Conservation (phyloP, 2,113 vertebrate species). For the Planiliza haematocheilus region DNA sequence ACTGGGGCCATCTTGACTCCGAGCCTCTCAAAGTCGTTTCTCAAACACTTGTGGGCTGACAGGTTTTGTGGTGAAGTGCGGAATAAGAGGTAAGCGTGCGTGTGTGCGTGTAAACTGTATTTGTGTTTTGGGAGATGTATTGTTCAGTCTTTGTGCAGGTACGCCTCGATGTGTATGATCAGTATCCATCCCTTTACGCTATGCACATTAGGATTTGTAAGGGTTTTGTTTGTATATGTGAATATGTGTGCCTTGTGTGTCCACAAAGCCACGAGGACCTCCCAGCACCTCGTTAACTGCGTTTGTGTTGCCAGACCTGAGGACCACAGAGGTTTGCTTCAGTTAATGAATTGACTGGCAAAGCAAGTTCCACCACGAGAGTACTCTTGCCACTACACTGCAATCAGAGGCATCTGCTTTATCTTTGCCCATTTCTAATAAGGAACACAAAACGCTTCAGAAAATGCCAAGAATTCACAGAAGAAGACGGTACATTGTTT, state of each 20-base stretch:
- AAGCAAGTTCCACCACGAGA: constrained; percentile 31
- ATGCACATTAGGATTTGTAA: background rate
- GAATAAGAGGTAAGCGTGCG: constrained; percentile 21
- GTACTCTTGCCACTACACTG: constrained; percentile 19
- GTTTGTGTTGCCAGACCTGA: constrained; percentile 30
- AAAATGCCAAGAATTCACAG: background rate
- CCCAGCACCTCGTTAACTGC: constrained; percentile 12
- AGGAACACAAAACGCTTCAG: constrained; percentile 5
- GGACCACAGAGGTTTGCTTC: constrained; percentile 24
- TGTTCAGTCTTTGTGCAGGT: constrained; percentile 6
- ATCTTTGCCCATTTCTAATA: constrained; percentile 34
- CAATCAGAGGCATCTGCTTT: constrained; percentile 44
- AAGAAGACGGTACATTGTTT: background rate
- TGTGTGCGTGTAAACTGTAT: constrained; percentile 3
- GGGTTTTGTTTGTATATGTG: background rate
- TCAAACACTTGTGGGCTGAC: constrained; percentile 55
- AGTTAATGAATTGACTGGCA: constrained; percentile 52
- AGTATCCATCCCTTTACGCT: background rate
- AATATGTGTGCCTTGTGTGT: constrained; percentile 4
- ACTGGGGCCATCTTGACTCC: constrained; percentile 72
- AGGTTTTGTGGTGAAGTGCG: constrained; percentile 52
- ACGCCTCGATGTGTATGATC: no score
- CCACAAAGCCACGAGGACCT: constrained; percentile 7
- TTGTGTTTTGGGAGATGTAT: constrained; percentile 9
- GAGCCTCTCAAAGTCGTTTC: constrained; percentile 56